Evolutionary conservation across 2,888 invertebrate species (phyloP), one percentile per base, ranked within the genome.

Genomic region (Drosophila aldrichi): DNA sequence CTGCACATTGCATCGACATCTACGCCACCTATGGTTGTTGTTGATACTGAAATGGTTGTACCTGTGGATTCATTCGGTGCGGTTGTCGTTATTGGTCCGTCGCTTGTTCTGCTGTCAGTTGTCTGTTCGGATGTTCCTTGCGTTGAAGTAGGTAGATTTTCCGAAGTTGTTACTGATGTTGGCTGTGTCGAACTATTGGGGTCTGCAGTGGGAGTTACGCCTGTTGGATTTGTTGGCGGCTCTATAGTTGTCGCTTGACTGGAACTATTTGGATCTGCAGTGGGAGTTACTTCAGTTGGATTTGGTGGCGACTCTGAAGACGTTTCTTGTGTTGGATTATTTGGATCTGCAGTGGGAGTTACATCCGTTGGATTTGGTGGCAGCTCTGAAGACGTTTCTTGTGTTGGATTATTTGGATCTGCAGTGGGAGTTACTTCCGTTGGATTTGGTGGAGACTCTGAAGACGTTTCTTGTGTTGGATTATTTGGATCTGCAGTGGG

Each of bases 1-100:
- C 18, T 43, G 43, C 85, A 85, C 55, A 77, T 72, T 7, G 34
- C 20, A 16, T 77, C 25, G 0, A 62, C 61, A 61, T 79, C 61
- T 3, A 85, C 51, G 8, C 7, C 20, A 3, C 10, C 29, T 25
- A 70, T 32, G 14, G 78, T 56, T 3, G 73, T 56, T 3, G 73
- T 59, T 22, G 44, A 2, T 8, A 25, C 63, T 1, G 65, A 25
- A 3, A 20, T 0, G 0, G 60, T 69, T 49, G 54, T 12, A 14
- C 5, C n/a, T 36, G 7, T 16, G 4, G 41, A n/a, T 3, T 25
- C 10, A 52, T 32, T 40, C 12, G n/a, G 12, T 18, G 18, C 10
- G 6, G 59, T 10, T 14, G n/a, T 48, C 5, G n/a, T 14, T 49
- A 29, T 12, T 59, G 49, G 40, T 9, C 25, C 14, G 10, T 51